Evolutionary conservation across 2,797 vertebrate species (phyloP).

Genomic region (Rhabdophis nuchalis): DNA sequence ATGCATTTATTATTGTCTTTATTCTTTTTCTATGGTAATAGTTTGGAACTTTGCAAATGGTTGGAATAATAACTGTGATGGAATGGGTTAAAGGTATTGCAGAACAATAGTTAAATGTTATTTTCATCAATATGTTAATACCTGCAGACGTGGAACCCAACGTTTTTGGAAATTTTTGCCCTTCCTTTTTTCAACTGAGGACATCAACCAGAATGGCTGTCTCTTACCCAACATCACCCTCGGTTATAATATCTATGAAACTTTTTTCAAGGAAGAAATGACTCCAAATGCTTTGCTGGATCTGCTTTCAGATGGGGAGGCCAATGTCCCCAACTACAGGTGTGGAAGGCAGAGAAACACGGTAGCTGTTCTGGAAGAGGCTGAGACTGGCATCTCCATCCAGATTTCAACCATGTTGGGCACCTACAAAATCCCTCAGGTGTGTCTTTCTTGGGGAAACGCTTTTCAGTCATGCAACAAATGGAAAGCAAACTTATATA

Average conservation of each 20-base stretch:
- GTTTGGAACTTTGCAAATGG: no score
- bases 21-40: no score
- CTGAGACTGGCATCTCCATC: background rate
- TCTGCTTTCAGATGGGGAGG: background rate
- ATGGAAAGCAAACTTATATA: no score
- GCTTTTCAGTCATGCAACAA: background rate
- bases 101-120: no score
- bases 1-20: no score
- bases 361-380: background rate
- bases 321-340: background rate
- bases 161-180: background rate
- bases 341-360: background rate
- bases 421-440: background rate
- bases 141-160: background rate
- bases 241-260: background rate
- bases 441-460: background rate
- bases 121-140: no score
- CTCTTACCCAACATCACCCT: background rate
- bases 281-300: background rate
- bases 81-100: no score
- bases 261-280: background rate
- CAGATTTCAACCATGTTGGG: background rate
- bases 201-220: background rate
- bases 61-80: no score
- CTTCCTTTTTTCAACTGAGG: background rate